Evolutionary conservation across 1,140 invertebrate genomes (phyloP).

Genomic region (Eurosta solidaginis): DNA sequence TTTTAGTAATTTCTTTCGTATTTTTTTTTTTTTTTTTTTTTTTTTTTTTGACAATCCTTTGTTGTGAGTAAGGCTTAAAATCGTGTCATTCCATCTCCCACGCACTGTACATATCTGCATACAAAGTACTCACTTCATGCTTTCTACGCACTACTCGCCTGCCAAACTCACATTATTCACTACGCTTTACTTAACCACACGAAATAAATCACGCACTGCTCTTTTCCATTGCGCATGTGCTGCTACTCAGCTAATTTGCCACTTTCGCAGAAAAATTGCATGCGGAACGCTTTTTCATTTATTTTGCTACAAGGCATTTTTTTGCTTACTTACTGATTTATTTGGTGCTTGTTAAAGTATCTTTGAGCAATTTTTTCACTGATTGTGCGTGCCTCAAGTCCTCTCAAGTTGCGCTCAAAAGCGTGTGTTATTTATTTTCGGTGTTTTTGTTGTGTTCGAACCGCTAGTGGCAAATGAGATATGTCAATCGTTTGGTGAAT

Average conservation of each 20-base stretch:
- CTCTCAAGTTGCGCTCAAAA: neutral
- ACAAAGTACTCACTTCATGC: neutral
- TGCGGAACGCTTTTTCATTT: neutral
- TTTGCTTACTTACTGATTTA: neutral
- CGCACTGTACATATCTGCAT: too few relatives aligned
- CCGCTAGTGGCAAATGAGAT: neutral
- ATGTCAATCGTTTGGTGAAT: neutral
- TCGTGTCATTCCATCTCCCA: too few relatives aligned
- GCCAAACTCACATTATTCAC: constrained; percentile 3
- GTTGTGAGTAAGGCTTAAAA: too few relatives aligned
- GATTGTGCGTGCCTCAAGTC: neutral
- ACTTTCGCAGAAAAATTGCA: constrained; percentile 16
- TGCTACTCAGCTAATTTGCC: neutral
- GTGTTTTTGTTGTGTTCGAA: neutral
- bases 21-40: too few relatives aligned
- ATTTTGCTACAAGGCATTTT: neutral
- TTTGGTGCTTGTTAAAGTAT: neutral
- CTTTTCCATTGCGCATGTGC: neutral
- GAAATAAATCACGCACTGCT: constrained; percentile 3
- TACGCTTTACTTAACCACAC: neutral
- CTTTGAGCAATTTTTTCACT: neutral
- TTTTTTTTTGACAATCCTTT: too few relatives aligned
- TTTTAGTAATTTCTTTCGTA: too few relatives aligned
- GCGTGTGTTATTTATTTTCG: neutral
- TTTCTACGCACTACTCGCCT: neutral